A percentile compares a stretch with the other conserved stretches of the same genome.
These are phyloP conservation scores for Ooceraea biroi DNA, from an alignment of 1,140 invertebrate genomes.

Conservation along the genomic window DNA sequence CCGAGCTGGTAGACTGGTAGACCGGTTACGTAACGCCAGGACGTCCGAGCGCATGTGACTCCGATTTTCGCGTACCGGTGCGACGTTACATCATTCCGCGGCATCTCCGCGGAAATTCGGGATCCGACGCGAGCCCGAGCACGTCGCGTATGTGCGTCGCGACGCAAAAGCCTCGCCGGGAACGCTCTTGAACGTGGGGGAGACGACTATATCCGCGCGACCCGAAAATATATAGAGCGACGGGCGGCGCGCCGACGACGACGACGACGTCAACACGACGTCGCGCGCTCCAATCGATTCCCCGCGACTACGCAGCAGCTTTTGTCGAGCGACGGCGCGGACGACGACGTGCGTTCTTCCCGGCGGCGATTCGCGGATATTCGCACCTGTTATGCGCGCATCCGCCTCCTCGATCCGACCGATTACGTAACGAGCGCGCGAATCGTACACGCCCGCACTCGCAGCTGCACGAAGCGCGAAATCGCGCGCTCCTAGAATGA, in stretches of 20 bases:
- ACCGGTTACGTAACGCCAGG: slow-evolving; percentile 57
- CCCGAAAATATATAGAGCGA: slow-evolving; percentile 26
- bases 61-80: slow-evolving; percentile 43
- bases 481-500: neutral
- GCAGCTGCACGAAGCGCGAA: neutral
- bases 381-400: neutral
- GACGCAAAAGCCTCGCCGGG: slow-evolving; percentile 24
- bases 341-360: neutral
- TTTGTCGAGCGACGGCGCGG: slow-evolving; percentile 14
- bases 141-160: neutral
- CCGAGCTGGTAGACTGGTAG: neutral
- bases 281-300: slow-evolving; percentile 44
- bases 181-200: neutral
- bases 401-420: neutral
- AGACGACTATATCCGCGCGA: neutral
- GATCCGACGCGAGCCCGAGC: too few relatives aligned
- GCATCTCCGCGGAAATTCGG: neutral
- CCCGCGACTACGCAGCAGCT: slow-evolving; percentile 54
- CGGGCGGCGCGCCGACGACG: slow-evolving; percentile 10
- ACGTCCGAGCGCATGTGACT: slow-evolving; percentile 50
- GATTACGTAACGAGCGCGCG: slow-evolving; percentile 21
- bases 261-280: slow-evolving; percentile 49
- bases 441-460: neutral
- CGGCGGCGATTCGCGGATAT: neutral
- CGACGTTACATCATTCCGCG: slow-evolving; percentile 22